phyloP scores from a whole-genome alignment of 1,140 invertebrate species.

The Parasteatoda tepidariorum region DNA sequence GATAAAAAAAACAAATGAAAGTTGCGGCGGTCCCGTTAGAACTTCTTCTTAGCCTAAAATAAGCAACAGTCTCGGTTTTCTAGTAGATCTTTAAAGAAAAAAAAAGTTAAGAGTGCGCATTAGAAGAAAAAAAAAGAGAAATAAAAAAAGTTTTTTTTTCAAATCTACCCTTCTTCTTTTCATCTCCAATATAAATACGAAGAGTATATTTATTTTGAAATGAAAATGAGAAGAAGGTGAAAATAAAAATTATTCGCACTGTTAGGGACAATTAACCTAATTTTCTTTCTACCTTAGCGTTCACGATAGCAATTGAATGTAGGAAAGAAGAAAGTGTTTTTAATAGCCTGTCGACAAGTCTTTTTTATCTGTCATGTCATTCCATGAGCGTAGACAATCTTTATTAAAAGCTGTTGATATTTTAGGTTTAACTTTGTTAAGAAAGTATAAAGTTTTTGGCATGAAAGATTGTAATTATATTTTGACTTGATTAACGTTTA shows the following conservation, averaged over 20 bases:
- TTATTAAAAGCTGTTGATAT: too few species aligned
- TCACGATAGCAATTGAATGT: not conserved
- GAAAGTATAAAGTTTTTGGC: too few species aligned
- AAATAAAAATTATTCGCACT: not conserved
- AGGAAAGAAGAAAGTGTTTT: not conserved
- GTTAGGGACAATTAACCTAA: constrained; percentile 11
- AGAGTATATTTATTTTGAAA: not conserved
- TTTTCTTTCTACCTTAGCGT: not conserved
- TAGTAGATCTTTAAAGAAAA: not conserved
- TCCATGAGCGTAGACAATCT: too few species aligned
- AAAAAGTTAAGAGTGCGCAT: not conserved
- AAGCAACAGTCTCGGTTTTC: constrained; percentile 40
- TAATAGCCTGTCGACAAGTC: not conserved
- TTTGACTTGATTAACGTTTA: too few species aligned
- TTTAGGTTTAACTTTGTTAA: too few species aligned
- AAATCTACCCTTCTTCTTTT: not conserved
- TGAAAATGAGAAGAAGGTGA: constrained; percentile 2
- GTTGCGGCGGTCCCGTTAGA: constrained; percentile 25
- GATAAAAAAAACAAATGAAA: constrained; percentile 13
- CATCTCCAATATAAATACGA: too few species aligned
- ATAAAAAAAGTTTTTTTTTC: constrained; percentile 6
- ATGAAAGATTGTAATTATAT: too few species aligned
- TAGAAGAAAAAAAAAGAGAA: not conserved
- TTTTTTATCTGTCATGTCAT: too few species aligned
- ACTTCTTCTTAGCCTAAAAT: constrained; percentile 40